These are phyloP conservation scores for Pithys albifrons DNA, from an alignment of 2,113 vertebrate species.

Conservation along the genomic window DNA sequence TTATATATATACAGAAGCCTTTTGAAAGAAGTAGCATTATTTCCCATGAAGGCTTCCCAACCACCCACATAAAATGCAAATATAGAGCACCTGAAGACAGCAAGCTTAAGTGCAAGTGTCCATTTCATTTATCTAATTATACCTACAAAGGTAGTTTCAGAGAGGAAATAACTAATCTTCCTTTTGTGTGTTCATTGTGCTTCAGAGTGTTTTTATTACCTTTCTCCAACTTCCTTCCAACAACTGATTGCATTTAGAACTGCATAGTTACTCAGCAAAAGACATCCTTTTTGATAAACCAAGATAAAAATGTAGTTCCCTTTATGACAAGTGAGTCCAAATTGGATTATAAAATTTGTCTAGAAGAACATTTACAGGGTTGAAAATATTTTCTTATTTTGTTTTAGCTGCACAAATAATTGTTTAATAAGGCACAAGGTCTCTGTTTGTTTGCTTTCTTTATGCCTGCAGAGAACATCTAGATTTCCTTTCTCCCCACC, in stretches of 20 bases:
- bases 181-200: not conserved
- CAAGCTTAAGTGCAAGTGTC: not conserved
- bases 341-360: not conserved
- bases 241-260: not conserved
- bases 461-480: not conserved
- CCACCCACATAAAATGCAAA: not conserved
- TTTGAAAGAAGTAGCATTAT: not conserved
- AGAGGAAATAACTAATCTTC: not conserved
- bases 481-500: not conserved
- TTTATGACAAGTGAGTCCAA: not conserved
- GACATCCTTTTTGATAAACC: not conserved
- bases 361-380: not conserved
- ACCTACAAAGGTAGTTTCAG: not conserved
- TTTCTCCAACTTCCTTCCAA: not conserved
- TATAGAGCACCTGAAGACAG: not conserved
- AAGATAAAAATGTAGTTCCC: not conserved
- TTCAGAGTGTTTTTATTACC: not conserved
- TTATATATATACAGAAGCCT: not conserved
- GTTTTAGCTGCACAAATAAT: not conserved
- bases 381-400: not conserved
- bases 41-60: not conserved
- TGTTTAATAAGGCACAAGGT: not conserved
- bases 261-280: not conserved
- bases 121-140: not conserved
- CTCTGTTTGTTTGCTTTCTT: not conserved